Conservation (phyloP, 2,888 invertebrate genomes). For the Cistogaster globosa region DNA sequence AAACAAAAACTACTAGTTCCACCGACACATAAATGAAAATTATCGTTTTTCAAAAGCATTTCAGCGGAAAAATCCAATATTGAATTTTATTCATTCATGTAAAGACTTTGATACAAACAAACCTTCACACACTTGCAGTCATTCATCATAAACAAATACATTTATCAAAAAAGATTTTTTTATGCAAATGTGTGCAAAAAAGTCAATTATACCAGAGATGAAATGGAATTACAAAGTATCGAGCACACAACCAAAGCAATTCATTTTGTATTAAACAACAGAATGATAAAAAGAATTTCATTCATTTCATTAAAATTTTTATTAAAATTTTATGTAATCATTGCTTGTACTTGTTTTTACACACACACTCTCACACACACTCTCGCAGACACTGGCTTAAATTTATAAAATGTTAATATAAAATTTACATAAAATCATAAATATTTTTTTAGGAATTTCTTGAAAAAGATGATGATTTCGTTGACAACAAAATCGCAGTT, state of each 20-base stretch:
- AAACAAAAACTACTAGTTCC: slow-evolving; percentile 73
- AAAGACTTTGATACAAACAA: slow-evolving; percentile 57
- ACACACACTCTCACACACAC: background rate
- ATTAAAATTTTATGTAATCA: slow-evolving; percentile 48
- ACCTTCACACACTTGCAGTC: slow-evolving; percentile 2
- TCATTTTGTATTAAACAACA: slow-evolving; percentile 60
- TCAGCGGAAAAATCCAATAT: slow-evolving; percentile 82
- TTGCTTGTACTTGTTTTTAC: background rate
- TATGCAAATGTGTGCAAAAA: slow-evolving; percentile 50
- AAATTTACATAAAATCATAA: slow-evolving; percentile 70
- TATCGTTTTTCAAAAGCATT: slow-evolving; percentile 81
- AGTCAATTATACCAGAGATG: slow-evolving; percentile 76
- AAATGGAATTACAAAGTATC: slow-evolving; percentile 72
- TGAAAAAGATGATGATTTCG: slow-evolving; percentile 58
- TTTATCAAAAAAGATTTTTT: slow-evolving; percentile 37
- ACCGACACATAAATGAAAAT: slow-evolving; percentile 81
- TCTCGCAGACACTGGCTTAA: background rate
- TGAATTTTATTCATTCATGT: slow-evolving; percentile 80
- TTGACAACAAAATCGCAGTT: slow-evolving; percentile 68
- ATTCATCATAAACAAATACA: slow-evolving; percentile 40
- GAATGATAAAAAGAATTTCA: slow-evolving; percentile 51
- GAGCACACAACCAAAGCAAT: slow-evolving; percentile 43
- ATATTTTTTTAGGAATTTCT: slow-evolving; percentile 52
- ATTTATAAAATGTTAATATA: slow-evolving; percentile 42
- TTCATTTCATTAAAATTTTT: slow-evolving; percentile 58